Conservation (phyloP, 2,888 invertebrate species). For the Kryphioiulus occultus region DNA sequence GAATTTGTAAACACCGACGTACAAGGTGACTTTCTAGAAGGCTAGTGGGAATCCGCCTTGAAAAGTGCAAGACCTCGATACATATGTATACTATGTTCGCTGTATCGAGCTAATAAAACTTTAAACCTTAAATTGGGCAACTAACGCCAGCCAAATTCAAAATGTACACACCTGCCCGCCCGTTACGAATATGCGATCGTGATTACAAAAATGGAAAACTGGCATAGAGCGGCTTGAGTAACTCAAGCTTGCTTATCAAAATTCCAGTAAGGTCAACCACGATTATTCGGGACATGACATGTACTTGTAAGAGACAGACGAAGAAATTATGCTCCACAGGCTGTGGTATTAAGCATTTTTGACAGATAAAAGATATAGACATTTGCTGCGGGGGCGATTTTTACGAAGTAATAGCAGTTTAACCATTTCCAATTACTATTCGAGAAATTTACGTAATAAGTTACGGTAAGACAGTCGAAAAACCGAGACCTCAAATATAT, state of each 20-base stretch:
- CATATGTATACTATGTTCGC: background rate
- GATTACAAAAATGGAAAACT: slow-evolving; percentile 16
- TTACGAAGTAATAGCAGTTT: background rate
- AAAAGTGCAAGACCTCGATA: background rate
- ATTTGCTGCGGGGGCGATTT: background rate
- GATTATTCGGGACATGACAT: background rate
- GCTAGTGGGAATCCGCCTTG: slow-evolving; percentile 7
- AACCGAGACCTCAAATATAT: background rate
- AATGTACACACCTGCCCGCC: background rate
- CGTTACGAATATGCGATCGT: background rate
- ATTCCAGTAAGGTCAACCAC: background rate
- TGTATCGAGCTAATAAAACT: background rate
- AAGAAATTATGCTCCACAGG: background rate
- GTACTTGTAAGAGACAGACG: background rate
- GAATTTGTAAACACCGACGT: background rate
- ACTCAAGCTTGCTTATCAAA: background rate
- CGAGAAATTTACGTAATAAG: background rate
- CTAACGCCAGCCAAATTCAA: background rate
- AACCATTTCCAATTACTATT: background rate
- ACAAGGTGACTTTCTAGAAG: no score
- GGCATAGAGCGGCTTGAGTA: background rate
- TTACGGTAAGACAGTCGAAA: background rate
- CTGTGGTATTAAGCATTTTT: background rate
- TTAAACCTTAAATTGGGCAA: background rate
- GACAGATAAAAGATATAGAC: background rate